phyloP scores from a whole-genome alignment of 2,797 vertebrate species.

The Hozukius guyotensis region DNA sequence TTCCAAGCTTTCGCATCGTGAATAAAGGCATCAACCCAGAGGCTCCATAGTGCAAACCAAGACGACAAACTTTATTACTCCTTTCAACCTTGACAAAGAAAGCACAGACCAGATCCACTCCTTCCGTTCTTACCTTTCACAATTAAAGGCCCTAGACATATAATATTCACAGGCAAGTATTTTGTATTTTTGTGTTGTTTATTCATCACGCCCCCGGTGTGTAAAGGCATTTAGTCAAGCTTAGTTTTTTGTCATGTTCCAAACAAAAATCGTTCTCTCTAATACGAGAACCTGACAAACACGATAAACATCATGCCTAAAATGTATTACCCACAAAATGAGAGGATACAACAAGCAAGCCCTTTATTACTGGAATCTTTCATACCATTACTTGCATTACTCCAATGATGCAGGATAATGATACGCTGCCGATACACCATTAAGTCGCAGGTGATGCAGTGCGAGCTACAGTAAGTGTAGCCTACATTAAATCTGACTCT shows the following conservation, averaged over 20 bases:
- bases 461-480: slow-evolving; percentile 13
- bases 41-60: no score
- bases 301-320: background rate
- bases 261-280: background rate
- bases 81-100: no score
- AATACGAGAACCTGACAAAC: background rate
- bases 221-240: no score
- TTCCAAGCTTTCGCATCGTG: no score
- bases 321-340: background rate
- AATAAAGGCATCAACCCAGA: no score
- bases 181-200: no score
- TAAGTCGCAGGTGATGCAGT: slow-evolving; percentile 42
- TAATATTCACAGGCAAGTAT: no score
- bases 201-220: no score
- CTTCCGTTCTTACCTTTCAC: no score
- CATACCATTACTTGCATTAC: slow-evolving; percentile 6
- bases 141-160: no score
- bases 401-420: slow-evolving; percentile 6
- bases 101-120: no score
- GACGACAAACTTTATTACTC: no score
- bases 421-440: slow-evolving; percentile 2
- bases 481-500: slow-evolving; percentile 32
- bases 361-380: slow-evolving; percentile 3
- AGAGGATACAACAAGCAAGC: background rate
- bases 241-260: background rate